Base-by-base conservation (phyloP, 1,140 invertebrate genomes). In the Aphaenogaster rudis region DNA sequence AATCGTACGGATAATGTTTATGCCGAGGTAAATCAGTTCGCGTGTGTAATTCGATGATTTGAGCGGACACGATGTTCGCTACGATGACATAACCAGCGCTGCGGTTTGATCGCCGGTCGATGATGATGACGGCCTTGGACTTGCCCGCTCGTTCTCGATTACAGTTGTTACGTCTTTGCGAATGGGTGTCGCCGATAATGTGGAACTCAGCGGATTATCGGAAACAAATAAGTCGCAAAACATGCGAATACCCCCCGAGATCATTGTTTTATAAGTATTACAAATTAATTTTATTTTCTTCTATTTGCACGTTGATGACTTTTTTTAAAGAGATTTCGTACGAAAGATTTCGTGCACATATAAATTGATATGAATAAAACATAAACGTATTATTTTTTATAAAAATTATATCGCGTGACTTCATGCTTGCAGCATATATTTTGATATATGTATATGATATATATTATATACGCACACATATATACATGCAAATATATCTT, bases 41-140 rank as follows among this genome's bases (percentile, higher is more conserved):
- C 86, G 80, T 91, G 87, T 87, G 64, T 84, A 88, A 91, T 93
- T 92, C 86, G 88, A 90, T 88, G 89, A 92, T 94, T 94, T 86
- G 71, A 92, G 61, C 88, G 11, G 8, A 45, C 21, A 92, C 78
- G 85, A 89, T 71, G 72, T 74, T 88, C 90, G 61, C 8, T 66
- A 48, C 61, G 79, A 86, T 93, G 93, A 94, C 89, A 91, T 93
- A 94, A 94, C 74, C 78, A 72, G 50, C 39, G 84, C 50, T 88
- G 89, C 88, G 88, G 87, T 94, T 93, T 91, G 88, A 91, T 93
- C 88, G 76, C 88, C 69, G 48, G 81, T 88, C 89, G 80, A 88
- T 90, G 78, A 93, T 76, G 90, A 88, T 67, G 66, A 89, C 90
- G 88, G 81, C 94, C 94, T 94, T 94, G 94, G 92, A 90, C 92